Base-by-base conservation (phyloP, 2,797 vertebrate genomes). In the Prunella strophiata region DNA sequence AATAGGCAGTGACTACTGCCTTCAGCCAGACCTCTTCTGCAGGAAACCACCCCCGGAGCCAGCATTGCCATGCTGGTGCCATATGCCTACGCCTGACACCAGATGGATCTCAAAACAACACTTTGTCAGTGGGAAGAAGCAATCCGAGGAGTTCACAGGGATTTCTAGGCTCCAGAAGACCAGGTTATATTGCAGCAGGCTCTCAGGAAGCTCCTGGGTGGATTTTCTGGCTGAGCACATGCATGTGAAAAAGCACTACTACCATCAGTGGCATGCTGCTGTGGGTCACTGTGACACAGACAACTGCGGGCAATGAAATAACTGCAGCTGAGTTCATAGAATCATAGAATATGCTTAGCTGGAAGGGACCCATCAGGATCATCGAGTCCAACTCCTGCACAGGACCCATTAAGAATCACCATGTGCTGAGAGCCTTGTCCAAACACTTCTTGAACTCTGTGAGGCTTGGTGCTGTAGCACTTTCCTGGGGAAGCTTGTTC, bases 71-170 rank as follows among this genome's bases (percentile, higher is more conserved):
- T 96, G 93, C 97, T 96, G 96, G 91, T 96, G 94, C 97, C 97
- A 97, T 95, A 98, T 97, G 97, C 92, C 94, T 74, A 88, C 82
- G 81, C 94, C 96, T 75, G 83, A 96, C 81, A 96, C 95, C 96
- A 97, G 97, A 97, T 96, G 96, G 94, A 87, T 79, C 92, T 91
- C 92, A 93, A 95, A 96, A 94, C 80, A 97, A 95, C 78, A 89
- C 91, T 95, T 70, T 21, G 50, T 88, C 95, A 95, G 94, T 94
- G 94, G 96, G 92, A 95, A 95, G 93, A 96, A 76, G 81, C 7
- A 3, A 74, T 86, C 42, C 1, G 20, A 96, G 78, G 79, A 86
- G 96, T 97, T 95, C 85, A 97, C 95, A 96, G 94, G 91, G 93
- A 86, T 80, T 95, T 96, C 87, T 91, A 92, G 88, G 71, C 95